Conservation (phyloP, 2,888 invertebrate species). For the Noctuana brunneofusca region DNA sequence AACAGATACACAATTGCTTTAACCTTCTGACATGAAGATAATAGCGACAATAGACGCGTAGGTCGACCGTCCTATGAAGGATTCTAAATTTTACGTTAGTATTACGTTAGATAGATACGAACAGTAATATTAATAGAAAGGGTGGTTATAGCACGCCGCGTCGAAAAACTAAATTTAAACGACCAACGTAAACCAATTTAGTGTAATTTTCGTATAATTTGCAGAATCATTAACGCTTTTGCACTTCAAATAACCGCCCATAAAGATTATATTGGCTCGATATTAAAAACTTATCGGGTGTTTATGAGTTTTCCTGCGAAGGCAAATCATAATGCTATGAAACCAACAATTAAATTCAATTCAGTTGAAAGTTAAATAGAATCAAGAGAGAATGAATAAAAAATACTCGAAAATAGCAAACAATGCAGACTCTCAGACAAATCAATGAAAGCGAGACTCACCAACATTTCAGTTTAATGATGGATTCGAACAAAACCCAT, state of each 20-base stretch:
- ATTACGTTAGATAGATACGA: conserved; percentile 3
- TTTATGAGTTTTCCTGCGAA: conserved; percentile 15
- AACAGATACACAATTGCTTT: conserved; percentile 4
- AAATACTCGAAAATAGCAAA: conserved; percentile 10
- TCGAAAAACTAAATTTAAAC: neutral
- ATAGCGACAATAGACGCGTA: conserved; percentile 11
- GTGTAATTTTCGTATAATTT: conserved; percentile 18
- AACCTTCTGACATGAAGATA: conserved; percentile 8
- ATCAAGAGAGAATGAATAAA: neutral
- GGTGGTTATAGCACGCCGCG: neutral
- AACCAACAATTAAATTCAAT: neutral
- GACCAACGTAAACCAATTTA: conserved; percentile 17
- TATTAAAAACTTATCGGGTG: conserved; percentile 17
- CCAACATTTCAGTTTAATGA: conserved; percentile 24
- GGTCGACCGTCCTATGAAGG: neutral
- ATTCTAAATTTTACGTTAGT: conserved; percentile 1
- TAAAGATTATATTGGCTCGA: conserved; percentile 23
- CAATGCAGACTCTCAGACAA: conserved; percentile 15
- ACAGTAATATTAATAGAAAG: neutral
- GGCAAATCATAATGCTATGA: neutral
- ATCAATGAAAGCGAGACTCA: conserved; percentile 21
- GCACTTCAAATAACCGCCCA: conserved; percentile 16
- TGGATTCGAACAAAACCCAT: conserved; percentile 22
- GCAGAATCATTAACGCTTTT: conserved; percentile 22
- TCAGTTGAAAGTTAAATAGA: neutral